Percentiles rank a stretch among this genome's conserved stretches.
These are phyloP conservation scores for Volucella bombylans DNA, from an alignment of 2,888 invertebrate species.

Conservation along the genomic window DNA sequence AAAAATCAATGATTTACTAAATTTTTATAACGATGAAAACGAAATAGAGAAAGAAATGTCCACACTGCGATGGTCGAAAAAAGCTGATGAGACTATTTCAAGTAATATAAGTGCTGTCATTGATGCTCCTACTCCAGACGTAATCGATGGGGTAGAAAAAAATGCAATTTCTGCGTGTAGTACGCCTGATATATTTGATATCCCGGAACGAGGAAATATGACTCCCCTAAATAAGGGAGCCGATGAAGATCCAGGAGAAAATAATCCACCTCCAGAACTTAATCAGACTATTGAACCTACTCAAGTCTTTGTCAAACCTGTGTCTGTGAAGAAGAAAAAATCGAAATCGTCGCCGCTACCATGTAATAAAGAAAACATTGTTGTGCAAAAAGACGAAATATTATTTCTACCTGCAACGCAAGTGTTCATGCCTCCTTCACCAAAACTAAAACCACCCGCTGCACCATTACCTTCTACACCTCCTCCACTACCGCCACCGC, in stretches of 20 bases:
- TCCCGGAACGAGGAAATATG: not conserved
- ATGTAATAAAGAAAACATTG: slow-evolving; percentile 9
- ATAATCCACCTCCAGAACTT: not conserved
- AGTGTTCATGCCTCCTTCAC: slow-evolving; percentile 21
- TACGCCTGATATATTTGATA: slow-evolving; percentile 36
- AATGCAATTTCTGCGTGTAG: not conserved
- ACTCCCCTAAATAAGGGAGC: not conserved
- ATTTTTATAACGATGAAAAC: not conserved
- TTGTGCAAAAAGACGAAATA: not conserved
- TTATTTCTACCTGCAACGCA: slow-evolving; percentile 48
- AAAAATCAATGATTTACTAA: slow-evolving; percentile 16
- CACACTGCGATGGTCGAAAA: slow-evolving; percentile 37
- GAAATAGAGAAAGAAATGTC: slow-evolving; percentile 52
- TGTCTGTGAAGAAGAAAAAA: not conserved
- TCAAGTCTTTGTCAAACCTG: slow-evolving; percentile 31
- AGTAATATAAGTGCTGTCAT: slow-evolving; percentile 15
- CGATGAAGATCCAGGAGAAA: not conserved
- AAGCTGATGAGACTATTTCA: slow-evolving; percentile 15
- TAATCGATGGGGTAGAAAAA: not conserved
- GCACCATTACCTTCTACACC: not conserved
- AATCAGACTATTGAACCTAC: not conserved
- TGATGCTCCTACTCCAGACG: slow-evolving; percentile 18
- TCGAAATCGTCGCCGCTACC: not conserved
- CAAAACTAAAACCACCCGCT: not conserved
- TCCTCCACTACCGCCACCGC: not conserved